These are phyloP conservation scores for Brachyptera risi DNA, from an alignment of 2,888 invertebrate species.

Conservation along the genomic window DNA sequence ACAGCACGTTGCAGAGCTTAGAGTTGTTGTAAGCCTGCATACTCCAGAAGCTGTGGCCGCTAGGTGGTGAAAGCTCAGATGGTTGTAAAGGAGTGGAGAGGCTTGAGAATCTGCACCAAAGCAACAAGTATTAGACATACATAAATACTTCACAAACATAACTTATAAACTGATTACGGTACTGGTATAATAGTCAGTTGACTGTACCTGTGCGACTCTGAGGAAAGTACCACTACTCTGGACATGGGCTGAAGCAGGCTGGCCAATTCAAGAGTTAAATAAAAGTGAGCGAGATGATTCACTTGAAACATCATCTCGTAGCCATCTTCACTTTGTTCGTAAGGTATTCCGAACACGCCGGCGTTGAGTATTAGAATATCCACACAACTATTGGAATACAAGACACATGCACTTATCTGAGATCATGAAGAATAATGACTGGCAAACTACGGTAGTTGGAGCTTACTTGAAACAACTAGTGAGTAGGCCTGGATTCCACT, in stretches of 20 bases:
- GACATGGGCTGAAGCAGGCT: constrained; percentile 61
- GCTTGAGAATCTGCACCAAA: constrained; percentile 49
- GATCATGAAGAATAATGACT: too few species aligned
- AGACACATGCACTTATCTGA: too few species aligned
- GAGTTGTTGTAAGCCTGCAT: constrained; percentile 86
- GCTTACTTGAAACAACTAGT: too few species aligned
- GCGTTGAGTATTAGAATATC: constrained; percentile 78
- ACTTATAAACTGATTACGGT: background rate
- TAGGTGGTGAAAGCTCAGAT: constrained; percentile 59
- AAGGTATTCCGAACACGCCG: constrained; percentile 71
- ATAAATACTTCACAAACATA: background rate
- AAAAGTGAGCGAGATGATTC: constrained; percentile 79
- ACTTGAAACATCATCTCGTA: constrained; percentile 80
- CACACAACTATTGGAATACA: constrained; percentile 59
- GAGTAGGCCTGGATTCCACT: too few species aligned
- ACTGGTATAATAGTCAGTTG: background rate
- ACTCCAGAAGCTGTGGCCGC: constrained; percentile 63
- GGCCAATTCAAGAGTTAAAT: constrained; percentile 70
- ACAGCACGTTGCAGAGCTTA: constrained; percentile 83
- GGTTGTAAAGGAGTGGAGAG: constrained; percentile 42
- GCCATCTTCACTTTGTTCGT: constrained; percentile 67
- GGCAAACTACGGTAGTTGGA: too few species aligned
- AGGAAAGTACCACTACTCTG: constrained; percentile 81
- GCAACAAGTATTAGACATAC: background rate
- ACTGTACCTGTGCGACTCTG: constrained; percentile 77